Conservation (phyloP, 2,888 invertebrate genomes). For the Ophion ellenae region DNA sequence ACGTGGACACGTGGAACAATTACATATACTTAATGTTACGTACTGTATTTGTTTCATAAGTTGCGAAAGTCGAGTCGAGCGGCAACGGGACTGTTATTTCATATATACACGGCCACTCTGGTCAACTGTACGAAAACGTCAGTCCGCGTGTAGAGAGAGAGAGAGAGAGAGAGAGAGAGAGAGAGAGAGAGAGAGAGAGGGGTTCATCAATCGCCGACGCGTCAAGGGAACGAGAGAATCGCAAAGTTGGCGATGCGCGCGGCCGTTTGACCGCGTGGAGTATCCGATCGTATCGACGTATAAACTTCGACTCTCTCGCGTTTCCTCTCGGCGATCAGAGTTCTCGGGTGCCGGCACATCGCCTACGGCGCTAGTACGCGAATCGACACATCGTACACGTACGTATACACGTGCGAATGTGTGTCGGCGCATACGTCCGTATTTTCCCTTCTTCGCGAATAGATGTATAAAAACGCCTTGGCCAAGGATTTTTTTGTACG, state of each 20-base stretch:
- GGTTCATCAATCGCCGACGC: constrained; percentile 52
- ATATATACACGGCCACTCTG: constrained; percentile 31
- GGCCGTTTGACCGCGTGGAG: constrained; percentile 44
- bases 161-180: not conserved
- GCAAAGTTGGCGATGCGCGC: constrained; percentile 26
- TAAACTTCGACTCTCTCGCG: constrained; percentile 45
- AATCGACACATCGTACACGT: constrained; percentile 6
- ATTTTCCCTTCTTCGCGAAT: not conserved
- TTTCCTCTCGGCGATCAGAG: constrained; percentile 40
- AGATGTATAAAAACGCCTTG: constrained; percentile 2
- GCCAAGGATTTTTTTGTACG: constrained; percentile 1
- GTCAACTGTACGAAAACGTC: constrained; percentile 59
- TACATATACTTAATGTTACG: constrained; percentile 12
- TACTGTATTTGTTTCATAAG: constrained; percentile 25
- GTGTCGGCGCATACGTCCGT: not conserved
- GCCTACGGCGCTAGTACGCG: constrained; percentile 47
- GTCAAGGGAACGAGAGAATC: constrained; percentile 37
- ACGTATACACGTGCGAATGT: not conserved
- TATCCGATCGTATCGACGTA: constrained; percentile 60
- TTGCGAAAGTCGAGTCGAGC: constrained; percentile 56
- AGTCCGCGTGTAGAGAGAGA: not conserved
- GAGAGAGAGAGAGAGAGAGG: constrained; percentile 1
- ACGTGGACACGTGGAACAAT: not conserved
- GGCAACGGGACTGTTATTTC: constrained; percentile 29
- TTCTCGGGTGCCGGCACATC: constrained; percentile 18